Percentiles rank a stretch among this genome's conserved stretches.
Evolutionary conservation across 1,140 invertebrate genomes (phyloP).

Genomic region (Trypoxylus dichotomus): DNA sequence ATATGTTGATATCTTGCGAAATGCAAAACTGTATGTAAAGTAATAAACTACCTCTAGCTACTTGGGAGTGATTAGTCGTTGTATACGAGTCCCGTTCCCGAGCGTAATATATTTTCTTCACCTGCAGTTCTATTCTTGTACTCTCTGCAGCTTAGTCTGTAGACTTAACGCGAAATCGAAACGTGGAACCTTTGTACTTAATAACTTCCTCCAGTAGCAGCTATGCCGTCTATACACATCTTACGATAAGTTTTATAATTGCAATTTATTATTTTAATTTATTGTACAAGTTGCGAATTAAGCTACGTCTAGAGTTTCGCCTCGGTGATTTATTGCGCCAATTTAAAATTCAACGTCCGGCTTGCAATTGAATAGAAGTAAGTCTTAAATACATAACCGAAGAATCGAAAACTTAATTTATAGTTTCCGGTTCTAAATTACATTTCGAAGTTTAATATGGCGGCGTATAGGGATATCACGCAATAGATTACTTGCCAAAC

Average conservation of each 20-base stretch:
- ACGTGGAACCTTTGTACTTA: not conserved
- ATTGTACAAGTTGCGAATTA: constrained; percentile 15
- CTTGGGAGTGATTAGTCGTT: constrained; percentile 6
- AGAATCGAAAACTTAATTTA: constrained; percentile 3
- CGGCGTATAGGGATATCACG: not conserved
- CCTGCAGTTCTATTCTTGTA: constrained; percentile 15
- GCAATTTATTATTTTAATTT: constrained; percentile 22
- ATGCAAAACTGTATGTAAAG: not conserved
- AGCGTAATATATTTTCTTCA: not conserved
- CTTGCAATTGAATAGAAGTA: constrained; percentile 1
- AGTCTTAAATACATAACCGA: constrained; percentile 3
- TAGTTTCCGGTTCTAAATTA: not conserved
- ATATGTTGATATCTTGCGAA: not conserved
- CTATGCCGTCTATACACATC: constrained; percentile 3
- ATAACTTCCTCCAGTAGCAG: not conserved
- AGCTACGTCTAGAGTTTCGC: not conserved
- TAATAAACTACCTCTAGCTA: not conserved
- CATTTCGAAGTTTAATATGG: not conserved
- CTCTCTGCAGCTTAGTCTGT: not conserved
- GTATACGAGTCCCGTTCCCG: not conserved
- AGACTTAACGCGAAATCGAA: not conserved
- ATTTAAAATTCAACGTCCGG: not conserved
- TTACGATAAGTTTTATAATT: not conserved
- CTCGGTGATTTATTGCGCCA: not conserved
- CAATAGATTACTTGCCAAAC: not conserved